Base-by-base conservation (phyloP, 2,888 invertebrate species). In the Pheosia tremula region DNA sequence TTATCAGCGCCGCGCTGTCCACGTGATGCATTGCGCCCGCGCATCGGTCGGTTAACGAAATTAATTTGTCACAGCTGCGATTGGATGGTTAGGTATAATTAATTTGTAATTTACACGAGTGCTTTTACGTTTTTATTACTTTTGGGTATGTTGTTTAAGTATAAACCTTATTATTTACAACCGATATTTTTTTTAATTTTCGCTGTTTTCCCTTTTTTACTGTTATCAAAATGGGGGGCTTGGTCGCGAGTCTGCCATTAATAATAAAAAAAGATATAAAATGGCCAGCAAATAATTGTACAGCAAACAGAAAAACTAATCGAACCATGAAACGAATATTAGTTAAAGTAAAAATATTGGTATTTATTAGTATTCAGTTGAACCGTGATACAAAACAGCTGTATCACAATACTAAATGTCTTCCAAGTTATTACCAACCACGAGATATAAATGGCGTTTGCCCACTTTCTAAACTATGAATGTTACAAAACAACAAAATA, bases 21-120 rank as follows among this genome's bases (percentile, higher is more conserved):
- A 39, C 71, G 78, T 92, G 93, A 93, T 90, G 81, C 87, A 93
- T 92, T 83, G 93, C 90, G 84, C 79, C 72, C 77, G 86, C 83
- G 85, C 84, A 79, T 76, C 74, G 74, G 79, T 87, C 89, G 91
- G 91, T 93, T 91, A 90, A 91, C 87, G 77, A 89, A 91, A 92
- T 92, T 92, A 92, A 92, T 93, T 92, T 91, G 91, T 92, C 87
- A 86, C 83, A 79, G 70, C 77, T 77, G 77, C 80, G 73, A 81
- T 79, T 78, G 73, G 68, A 66, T 72, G 74, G 72, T 56, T 56
- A 56, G 78, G 70, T 75, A 77, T 85, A 86, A 86, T 87, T 83
- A 83, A 87, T 85, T 83, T 82, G 79, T 84, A 81, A 78, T 80
- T 79, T 80, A 79, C 78, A 76, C 69, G 70, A 77, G 74, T 80